Evolutionary conservation across 1,140 invertebrate species (phyloP), one percentile per base, ranked within the genome.

Genomic region (Theocolax elegans): DNA sequence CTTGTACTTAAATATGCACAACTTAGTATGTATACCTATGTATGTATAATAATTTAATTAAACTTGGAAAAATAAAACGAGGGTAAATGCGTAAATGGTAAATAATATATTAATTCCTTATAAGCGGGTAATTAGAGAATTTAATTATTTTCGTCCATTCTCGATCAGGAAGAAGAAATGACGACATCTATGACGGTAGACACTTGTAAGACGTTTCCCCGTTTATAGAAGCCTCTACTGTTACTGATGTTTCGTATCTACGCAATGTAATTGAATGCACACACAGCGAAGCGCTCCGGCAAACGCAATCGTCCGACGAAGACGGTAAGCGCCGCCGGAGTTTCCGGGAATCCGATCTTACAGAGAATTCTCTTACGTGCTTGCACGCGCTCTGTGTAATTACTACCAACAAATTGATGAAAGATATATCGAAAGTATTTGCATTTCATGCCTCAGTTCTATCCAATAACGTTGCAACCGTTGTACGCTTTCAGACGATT

Each of bases 191-290:
- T 80, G 72, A 58, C 58, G 65, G 46, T 67, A 25, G 66, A 31
- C 69, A 65, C 73, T 76, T 74, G 70, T 71, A 70, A 78, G 77
- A 77, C 68, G 63, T 62, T n/a, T 44, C 67, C 53, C 66, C 66
- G 72, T 53, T 46, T 49, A 67, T 25, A 58, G 65, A 44, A 59
- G 66, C 56, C 44, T 42, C 51, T 63, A n/a, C 63, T 59, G 59
- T 46, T 15, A 17, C 25, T 58, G 56, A 69, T 73, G 65, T 65
- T 69, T 68, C 35, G 31, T 69, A 65, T 51, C 65, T 51, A 69
- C 65, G 70, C 56, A n/a, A n/a, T 71, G 76, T 80, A 81, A 81
- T 80, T 80, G 79, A 81, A 80, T 79, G 79, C 72, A 81, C 71
- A 76, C 65, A 79, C 44, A 49, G 56, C 31, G 25, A 48, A 10